Base-by-base conservation (phyloP, 2,888 invertebrate species). In the Boloria euphrosyne region DNA sequence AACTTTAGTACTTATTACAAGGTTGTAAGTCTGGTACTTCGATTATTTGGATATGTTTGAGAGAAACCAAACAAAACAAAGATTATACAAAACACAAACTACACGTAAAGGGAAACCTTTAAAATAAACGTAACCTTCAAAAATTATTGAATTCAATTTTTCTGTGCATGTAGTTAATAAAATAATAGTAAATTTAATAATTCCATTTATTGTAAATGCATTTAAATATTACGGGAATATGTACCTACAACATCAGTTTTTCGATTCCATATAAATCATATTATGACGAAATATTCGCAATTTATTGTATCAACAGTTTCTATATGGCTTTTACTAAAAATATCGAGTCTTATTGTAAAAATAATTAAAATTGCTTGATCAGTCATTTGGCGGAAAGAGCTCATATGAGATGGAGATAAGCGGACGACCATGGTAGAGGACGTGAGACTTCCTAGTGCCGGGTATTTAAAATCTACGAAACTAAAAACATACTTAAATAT, bases 381-480 rank as follows among this genome's bases (percentile, higher is more conserved):
- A 58, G 59, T 51, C 62, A 59, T 63, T 67, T 64, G 64, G 64
- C 72, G 69, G 73, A 73, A 67, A 75, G 65, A 64, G 70, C 73
- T 65, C 69, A 73, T 73, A 69, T 61, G 69, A 72, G 74, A 59
- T 59, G 49, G 38, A 74, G 77, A 78, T 78, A 81, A 80, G 76
- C 73, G 62, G 76, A 69, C 71, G 83, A 73, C 82, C 84, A 73
- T 77, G 77, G 68, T 53, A 65, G 74, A 83, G 83, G 82, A 76
- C 78, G 71, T 72, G 62, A 57, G 65, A 80, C 80, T 84, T 85
- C 83, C 84, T 82, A 76, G 70, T 73, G 31, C 31, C 58, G 49
- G 49, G 31, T 49, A 13, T 47, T 31, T 59, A 59, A 27, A 57
- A 46, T 46, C 44, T 13, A 57, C 13, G 22, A 27, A 46, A 38